Conservation (phyloP, 2,797 vertebrate genomes). For the Xenentodon cancila region DNA sequence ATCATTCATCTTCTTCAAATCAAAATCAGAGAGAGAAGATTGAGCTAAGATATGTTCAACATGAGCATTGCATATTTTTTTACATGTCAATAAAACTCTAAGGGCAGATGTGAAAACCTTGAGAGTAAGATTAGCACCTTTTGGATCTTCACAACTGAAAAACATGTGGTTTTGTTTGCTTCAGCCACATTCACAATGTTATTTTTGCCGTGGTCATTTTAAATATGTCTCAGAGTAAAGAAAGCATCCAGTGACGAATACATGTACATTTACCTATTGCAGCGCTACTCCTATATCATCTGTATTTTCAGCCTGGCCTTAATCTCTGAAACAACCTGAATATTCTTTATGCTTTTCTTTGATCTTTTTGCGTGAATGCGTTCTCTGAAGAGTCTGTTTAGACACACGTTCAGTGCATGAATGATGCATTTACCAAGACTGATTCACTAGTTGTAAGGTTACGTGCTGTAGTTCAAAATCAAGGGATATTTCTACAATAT, state of each 20-base stretch:
- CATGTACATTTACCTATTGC: neutral
- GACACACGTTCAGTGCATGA: neutral
- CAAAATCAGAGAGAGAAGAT: too few relatives aligned
- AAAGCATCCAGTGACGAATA: conserved; percentile 4
- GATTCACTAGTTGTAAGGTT: too few relatives aligned
- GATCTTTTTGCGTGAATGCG: neutral
- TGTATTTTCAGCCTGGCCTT: conserved; percentile 1
- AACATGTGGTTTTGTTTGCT: neutral
- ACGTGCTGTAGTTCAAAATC: too few relatives aligned
- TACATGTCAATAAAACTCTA: too few relatives aligned
- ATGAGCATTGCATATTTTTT: too few relatives aligned
- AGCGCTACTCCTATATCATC: neutral
- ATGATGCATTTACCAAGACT: neutral
- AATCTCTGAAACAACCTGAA: neutral
- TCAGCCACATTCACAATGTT: neutral
- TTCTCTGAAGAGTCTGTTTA: neutral
- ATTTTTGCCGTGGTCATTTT: conserved; percentile 2
- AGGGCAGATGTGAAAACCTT: neutral
- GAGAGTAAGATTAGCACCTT: neutral
- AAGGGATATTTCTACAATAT: too few relatives aligned
- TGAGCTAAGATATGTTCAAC: too few relatives aligned
- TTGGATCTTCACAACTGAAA: neutral
- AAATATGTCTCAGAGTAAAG: conserved; percentile 2
- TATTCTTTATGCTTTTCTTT: neutral
- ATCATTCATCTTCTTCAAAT: too few relatives aligned